Base-by-base conservation (phyloP, 2,888 invertebrate species). In the Apoderus coryli region DNA sequence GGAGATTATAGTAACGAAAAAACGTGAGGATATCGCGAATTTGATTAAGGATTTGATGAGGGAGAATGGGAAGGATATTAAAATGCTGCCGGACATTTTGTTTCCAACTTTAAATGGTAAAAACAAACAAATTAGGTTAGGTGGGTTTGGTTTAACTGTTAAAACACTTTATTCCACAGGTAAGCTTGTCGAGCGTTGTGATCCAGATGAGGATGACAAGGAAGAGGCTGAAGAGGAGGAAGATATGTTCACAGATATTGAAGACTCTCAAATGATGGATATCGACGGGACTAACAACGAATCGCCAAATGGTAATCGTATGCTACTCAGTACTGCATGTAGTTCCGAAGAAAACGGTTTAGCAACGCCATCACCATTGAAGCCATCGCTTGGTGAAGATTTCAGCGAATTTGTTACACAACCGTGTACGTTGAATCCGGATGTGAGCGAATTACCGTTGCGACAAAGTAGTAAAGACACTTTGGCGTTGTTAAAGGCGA, bases 1-100 rank as follows among this genome's bases (percentile, higher is more conserved):
- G 39, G 77, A 80, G 49, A 75, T 84, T 35, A 64, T 73, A 3
- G 85, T 90, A 0, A 79, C 78, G 2, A 67, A 75, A 32, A 93
- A 93, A 61, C 66, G 93, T 33, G 81, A 84, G 56, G 82, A 89
- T 42, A 77, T 93, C 41, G 79, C 82, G 16, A 67, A 72, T 38
- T 61, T 92, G 36, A 67, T 93, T 29, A 73, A 77, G 48, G 56
- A 61, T 22, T 59, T 90, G 12, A 82, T 86, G 71, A 64, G 72
- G 40, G 69, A 75, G 51, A 73, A 72, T 39, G 77, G 76, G 48
- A 69, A 72, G 36, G 72, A 76, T 42, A 65, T 68, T 35, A 64
- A 72, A 43, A 56, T 68, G 28, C 57, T 84, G 43, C 80, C 85
- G 5, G 70, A 72, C 35, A 74, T 82, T 37, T 60, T 67, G 48